These are phyloP conservation scores for Agrilus planipennis DNA, from an alignment of 1,140 invertebrate species.

Conservation along the genomic window DNA sequence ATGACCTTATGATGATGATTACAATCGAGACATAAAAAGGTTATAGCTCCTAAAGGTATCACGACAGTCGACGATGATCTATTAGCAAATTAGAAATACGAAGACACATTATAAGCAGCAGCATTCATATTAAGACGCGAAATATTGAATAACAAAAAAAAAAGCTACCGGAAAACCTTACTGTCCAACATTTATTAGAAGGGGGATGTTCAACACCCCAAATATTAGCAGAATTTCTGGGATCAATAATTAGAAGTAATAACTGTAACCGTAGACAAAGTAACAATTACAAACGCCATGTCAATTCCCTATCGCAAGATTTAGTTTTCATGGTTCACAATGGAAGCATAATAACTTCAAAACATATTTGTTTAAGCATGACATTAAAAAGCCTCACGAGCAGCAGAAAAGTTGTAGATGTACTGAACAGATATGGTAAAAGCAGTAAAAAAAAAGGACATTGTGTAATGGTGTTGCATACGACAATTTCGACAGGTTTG, in stretches of 20 bases:
- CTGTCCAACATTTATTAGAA: constrained; percentile 26
- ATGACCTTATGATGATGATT: too few species aligned
- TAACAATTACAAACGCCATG: constrained; percentile 10
- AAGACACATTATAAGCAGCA: too few species aligned
- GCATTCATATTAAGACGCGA: not conserved
- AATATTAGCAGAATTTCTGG: constrained; percentile 24
- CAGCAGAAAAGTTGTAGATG: not conserved
- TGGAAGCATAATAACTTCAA: constrained; percentile 21
- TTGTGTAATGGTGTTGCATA: constrained; percentile 30
- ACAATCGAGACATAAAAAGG: too few species aligned
- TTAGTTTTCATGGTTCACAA: constrained; percentile 22
- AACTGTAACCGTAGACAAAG: constrained; percentile 15
- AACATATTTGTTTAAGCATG: not conserved
- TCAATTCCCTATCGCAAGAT: constrained; percentile 27
- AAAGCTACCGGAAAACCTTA: constrained; percentile 15
- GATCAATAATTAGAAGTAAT: constrained; percentile 20
- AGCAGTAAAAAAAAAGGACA: constrained; percentile 21
- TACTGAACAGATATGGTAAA: constrained; percentile 30
- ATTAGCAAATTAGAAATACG: too few species aligned
- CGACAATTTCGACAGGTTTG: constrained; percentile 36
- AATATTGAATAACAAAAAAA: constrained; percentile 9
- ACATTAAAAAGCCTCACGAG: constrained; percentile 1
- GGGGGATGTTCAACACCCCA: constrained; percentile 28
- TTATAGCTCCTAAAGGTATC: too few species aligned
- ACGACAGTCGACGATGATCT: too few species aligned